Percentiles rank a stretch among this genome's conserved stretches.
Evolutionary conservation across 2,113 vertebrate genomes (phyloP).

Genomic region (Oryzias woworae): DNA sequence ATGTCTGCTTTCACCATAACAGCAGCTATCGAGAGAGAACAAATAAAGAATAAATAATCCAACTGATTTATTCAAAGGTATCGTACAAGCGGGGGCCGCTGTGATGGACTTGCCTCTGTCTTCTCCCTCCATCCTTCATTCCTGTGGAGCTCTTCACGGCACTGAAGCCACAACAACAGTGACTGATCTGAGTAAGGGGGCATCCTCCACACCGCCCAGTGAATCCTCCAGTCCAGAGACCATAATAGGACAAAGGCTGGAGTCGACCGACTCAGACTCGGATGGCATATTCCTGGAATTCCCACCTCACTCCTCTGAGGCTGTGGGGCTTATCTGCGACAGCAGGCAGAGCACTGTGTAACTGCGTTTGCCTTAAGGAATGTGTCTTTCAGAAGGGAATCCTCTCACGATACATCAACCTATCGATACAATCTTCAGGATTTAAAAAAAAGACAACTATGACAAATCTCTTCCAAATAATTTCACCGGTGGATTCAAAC

Average conservation of each 20-base stretch:
- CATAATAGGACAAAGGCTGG: conserved; percentile 89
- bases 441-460: conserved; percentile 14
- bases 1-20: background rate
- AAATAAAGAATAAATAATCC: conserved; percentile 8
- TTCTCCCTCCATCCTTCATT: conserved; percentile 70
- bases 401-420: conserved; percentile 18
- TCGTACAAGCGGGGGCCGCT: conserved; percentile 50
- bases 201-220: conserved; percentile 74
- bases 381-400: conserved; percentile 25
- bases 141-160: conserved; percentile 73
- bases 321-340: conserved; percentile 58
- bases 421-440: conserved; percentile 42
- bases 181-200: conserved; percentile 78
- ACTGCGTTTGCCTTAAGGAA: conserved; percentile 30
- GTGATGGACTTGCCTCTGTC: conserved; percentile 54
- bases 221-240: conserved; percentile 90
- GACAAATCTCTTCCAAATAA: conserved; percentile 36
- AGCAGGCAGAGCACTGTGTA: conserved; percentile 73
- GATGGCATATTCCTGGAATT: conserved; percentile 98
- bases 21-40: background rate
- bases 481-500: conserved; percentile 39
- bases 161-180: conserved; percentile 66
- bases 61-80: conserved; percentile 33
- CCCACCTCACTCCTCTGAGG: conserved; percentile 67
- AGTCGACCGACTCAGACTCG: conserved; percentile 88